Percentiles rank a stretch among this genome's conserved stretches.
Conservation (phyloP, 1,140 invertebrate genomes). For the Apolygus lucorum region DNA sequence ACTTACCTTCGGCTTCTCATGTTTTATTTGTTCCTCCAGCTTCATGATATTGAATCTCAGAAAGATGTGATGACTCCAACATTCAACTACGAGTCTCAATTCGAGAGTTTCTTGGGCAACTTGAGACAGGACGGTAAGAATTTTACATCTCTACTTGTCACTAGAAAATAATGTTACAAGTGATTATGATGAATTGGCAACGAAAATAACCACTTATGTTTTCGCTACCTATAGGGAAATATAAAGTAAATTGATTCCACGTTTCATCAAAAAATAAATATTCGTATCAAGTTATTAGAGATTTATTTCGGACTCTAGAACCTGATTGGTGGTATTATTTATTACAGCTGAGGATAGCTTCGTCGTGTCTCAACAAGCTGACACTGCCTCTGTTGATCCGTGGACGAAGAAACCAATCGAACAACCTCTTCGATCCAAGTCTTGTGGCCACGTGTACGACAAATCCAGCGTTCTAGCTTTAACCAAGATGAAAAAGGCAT, state of each 20-base stretch:
- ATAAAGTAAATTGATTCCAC: neutral
- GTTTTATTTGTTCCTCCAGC: neutral
- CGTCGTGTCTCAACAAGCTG: neutral
- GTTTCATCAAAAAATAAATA: neutral
- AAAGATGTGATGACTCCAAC: neutral
- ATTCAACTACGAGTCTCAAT: neutral
- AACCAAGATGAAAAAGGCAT: neutral
- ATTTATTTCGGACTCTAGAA: no score
- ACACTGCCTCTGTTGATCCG: neutral
- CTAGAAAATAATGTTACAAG: neutral
- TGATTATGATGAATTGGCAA: neutral
- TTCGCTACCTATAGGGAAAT: neutral
- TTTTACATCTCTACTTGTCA: neutral
- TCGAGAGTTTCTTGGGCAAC: neutral
- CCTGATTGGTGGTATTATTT: no score
- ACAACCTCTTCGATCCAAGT: neutral
- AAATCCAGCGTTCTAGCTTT: neutral
- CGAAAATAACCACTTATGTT: neutral
- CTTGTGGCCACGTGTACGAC: neutral
- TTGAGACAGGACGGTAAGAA: neutral
- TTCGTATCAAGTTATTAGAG: neutral
- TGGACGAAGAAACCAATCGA: neutral
- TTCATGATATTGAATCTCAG: neutral
- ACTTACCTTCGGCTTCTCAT: no score
- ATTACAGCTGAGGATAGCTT: neutral